phyloP scores from a whole-genome alignment of 1,140 invertebrate genomes.

The fruit fly (Drosophila melanogaster) region DNA sequence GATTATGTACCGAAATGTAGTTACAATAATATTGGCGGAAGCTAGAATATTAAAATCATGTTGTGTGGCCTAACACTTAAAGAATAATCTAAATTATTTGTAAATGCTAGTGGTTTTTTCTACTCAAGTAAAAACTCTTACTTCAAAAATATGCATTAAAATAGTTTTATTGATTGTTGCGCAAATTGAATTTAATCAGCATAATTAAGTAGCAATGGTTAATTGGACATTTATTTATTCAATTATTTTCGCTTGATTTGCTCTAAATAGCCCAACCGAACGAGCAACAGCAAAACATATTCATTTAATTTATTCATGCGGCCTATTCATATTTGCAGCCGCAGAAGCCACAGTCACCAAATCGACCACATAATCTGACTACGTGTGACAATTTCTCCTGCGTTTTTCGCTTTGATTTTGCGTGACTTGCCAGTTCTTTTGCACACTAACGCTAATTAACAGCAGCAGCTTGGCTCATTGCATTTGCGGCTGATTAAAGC shows the following conservation, averaged over 20 bases:
- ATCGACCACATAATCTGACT: constrained; percentile 21
- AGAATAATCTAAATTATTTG: neutral
- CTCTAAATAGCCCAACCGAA: neutral
- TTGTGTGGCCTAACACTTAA: neutral
- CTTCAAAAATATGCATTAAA: neutral
- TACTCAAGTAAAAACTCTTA: neutral
- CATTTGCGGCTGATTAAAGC: constrained; percentile 54
- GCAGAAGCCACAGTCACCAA: constrained; percentile 13
- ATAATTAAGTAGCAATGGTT: neutral
- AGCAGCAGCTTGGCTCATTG: constrained; percentile 28
- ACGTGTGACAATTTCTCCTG: constrained; percentile 15
- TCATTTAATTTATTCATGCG: neutral
- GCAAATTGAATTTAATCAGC: neutral
- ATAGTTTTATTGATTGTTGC: neutral
- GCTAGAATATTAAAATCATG: neutral
- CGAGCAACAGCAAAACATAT: neutral
- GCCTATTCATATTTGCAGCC: constrained; percentile 14
- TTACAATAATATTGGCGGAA: neutral
- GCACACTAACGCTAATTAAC: constrained; percentile 47
- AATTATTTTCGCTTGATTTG: neutral
- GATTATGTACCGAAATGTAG: neutral
- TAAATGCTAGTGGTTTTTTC: neutral
- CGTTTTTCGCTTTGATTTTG: neutral
- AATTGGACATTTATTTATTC: neutral
- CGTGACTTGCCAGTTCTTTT: constrained; percentile 8